Base-by-base conservation (phyloP, 2,797 vertebrate species). In the Syngnathus rostellatus region DNA sequence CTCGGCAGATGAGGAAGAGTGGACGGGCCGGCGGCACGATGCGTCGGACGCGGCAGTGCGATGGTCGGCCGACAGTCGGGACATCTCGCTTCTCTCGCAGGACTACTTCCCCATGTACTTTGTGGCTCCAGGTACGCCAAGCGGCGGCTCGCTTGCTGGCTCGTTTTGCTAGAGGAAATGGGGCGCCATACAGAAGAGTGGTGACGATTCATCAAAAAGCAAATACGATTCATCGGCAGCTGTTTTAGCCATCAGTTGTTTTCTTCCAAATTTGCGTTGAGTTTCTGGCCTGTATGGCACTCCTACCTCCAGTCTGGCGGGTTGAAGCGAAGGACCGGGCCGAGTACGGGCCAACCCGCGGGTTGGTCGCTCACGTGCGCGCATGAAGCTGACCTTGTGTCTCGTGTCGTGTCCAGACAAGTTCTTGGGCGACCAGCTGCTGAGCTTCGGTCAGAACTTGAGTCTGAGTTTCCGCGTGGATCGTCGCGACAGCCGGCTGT, bases 21-120 rank as follows among this genome's bases (percentile, higher is more conserved):
- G 97, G 97, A 90, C 2, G 0, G 97, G 88, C 1, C 93, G 97
- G 73, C 92, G 93, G 76, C 91, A 93, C 0, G 95, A 97, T 0
- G 91, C 94, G 11, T 90, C 92, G 0, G 86, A 89, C 2, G 89
- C 92, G 1, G 58, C 71, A 0, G 91, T 98, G 0, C 90, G 92
- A 75, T 97, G 95, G 95, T 92, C 91, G 1, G 38, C 89, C 0
- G 90, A 89, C 55, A 87, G 88, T 60, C 89, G 90, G 70, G 94
- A 97, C 16, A 76, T 98, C 63, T 93, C 94, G 0, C 92, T 98
- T 61, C 86, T 91, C 77, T 97, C 97, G 0, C 94, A 98, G 0
- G 94, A 92, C 83, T 98, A 97, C 85, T 94, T 95, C 50, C 96
- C 96, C 68, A 89, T 96, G 62, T 99, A 99, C 82, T 98, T 97